These are phyloP conservation scores for Pomatostomus ruficeps DNA, from an alignment of 2,113 vertebrate genomes.

Conservation along the genomic window DNA sequence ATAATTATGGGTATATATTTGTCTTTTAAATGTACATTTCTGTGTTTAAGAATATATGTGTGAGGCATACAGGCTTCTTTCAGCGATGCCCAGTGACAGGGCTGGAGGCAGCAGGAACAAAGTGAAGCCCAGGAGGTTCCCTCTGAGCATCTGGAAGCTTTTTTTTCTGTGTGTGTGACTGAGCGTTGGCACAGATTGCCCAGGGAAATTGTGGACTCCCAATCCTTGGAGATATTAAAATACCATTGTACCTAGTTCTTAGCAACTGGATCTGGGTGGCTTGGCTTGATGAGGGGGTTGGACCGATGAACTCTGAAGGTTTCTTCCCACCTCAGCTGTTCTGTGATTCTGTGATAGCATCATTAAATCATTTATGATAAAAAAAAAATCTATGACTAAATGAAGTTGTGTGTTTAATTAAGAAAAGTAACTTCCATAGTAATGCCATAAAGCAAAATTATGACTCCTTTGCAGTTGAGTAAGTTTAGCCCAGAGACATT, in stretches of 20 bases:
- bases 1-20: background rate
- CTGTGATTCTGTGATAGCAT: background rate
- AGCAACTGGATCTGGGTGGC: background rate
- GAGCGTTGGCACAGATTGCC: background rate
- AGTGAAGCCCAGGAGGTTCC: background rate
- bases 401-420: background rate
- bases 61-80: background rate
- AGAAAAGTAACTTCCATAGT: background rate
- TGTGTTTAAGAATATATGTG: background rate
- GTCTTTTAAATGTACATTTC: background rate
- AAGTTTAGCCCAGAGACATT: background rate
- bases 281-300: background rate
- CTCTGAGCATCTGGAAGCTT: background rate
- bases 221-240: background rate
- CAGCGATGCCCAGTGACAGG: background rate
- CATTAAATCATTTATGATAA: background rate
- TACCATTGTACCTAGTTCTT: rapidly evolving
- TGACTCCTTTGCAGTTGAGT: background rate
- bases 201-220: background rate
- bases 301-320: background rate
- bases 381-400: background rate
- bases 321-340: background rate
- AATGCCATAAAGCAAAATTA: background rate
- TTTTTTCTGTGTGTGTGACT: background rate
- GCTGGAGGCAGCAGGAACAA: background rate